A percentile compares a stretch with the other conserved stretches of the same genome.
These are phyloP conservation scores for Eremophila alpestris DNA, from an alignment of 2,797 vertebrate genomes.

Conservation along the genomic window DNA sequence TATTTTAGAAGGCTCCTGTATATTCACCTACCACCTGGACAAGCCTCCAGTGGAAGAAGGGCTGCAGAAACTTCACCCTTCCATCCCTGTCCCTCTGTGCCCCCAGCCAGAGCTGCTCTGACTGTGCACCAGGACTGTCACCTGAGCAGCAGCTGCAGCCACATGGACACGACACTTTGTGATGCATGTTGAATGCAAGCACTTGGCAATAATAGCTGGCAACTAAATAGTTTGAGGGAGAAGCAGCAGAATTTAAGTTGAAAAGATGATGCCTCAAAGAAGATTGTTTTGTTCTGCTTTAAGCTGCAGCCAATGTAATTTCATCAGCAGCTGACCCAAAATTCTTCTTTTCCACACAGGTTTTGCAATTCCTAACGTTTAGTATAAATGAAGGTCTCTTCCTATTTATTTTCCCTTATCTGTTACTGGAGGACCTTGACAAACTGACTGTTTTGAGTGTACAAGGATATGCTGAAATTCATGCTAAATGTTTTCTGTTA, in stretches of 20 bases:
- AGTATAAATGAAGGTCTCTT: conserved; percentile 17
- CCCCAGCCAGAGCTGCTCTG: conserved; percentile 2
- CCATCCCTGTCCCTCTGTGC: not conserved
- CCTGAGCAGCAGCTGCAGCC: not conserved
- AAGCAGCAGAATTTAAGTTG: not conserved
- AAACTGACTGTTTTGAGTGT: not conserved
- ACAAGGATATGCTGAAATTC: conserved; percentile 20
- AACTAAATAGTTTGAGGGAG: not conserved
- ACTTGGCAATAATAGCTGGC: not conserved
- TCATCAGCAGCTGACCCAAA: conserved; percentile 17
- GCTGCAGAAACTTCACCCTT: not conserved
- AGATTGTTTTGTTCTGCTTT: not conserved
- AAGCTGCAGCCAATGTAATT: not conserved
- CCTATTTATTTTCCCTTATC: conserved; percentile 47
- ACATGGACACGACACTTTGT: not conserved
- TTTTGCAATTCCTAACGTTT: conserved; percentile 18
- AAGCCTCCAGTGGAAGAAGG: not conserved
- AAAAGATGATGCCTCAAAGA: not conserved
- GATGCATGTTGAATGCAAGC: not conserved
- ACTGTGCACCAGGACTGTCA: not conserved
- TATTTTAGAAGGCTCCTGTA: not conserved
- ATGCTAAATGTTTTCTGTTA: conserved; percentile 37
- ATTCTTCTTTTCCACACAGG: not conserved
- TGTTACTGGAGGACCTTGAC: conserved; percentile 16
- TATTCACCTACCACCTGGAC: not conserved